Conservation (phyloP, 2,113 vertebrate genomes). For the Odobenus rosmarus region DNA sequence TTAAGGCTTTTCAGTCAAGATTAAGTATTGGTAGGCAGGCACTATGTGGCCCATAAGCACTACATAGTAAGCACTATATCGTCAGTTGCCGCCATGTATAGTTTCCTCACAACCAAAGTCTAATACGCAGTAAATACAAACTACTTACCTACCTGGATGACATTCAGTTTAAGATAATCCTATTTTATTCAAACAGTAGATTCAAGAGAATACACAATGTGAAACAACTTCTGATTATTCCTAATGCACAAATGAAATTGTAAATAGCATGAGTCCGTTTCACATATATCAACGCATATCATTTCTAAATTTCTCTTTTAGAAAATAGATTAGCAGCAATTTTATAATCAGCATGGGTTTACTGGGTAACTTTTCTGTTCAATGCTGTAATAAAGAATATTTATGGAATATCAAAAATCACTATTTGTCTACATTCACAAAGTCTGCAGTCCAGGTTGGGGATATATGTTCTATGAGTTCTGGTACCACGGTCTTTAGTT, state of each 20-base stretch:
- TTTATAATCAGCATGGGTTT: background rate
- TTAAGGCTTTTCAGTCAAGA: background rate
- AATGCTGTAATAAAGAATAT: background rate
- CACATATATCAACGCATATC: background rate
- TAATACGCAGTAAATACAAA: background rate
- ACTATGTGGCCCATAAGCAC: background rate
- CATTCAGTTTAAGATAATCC: background rate
- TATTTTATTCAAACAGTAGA: background rate
- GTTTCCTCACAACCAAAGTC: background rate
- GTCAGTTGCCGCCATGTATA: background rate
- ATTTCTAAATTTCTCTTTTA: slow-evolving; percentile 15
- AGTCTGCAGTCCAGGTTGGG: background rate
- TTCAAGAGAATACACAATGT: background rate
- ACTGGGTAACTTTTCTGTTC: background rate
- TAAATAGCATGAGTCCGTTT: background rate
- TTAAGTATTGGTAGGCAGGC: background rate
- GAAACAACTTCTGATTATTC: background rate
- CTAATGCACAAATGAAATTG: background rate
- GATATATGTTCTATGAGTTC: background rate
- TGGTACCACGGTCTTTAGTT: background rate
- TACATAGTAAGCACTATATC: background rate
- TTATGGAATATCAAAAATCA: background rate
- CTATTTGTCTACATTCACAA: background rate
- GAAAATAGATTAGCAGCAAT: slow-evolving; percentile 9
- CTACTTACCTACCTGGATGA: background rate